Evolutionary conservation across 2,888 invertebrate genomes (phyloP).

Genomic region (Megastigmus dorsalis): DNA sequence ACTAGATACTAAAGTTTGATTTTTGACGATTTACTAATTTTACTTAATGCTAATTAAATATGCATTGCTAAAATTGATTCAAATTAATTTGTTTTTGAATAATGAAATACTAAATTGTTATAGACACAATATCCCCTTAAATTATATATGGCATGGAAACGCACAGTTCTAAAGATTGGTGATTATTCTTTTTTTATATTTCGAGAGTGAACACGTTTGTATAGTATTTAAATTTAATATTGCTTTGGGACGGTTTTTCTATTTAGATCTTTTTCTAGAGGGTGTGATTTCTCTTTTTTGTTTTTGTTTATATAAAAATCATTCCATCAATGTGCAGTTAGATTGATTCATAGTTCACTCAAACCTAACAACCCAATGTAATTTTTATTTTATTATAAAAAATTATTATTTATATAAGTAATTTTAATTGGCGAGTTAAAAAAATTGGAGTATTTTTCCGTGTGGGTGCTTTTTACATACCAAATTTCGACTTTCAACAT

Average conservation of each 20-base stretch:
- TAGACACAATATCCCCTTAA: too few relatives aligned
- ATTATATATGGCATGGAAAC: background rate
- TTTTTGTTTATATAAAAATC: slow-evolving; percentile 28
- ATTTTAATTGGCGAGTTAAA: slow-evolving; percentile 6
- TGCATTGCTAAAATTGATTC: too few relatives aligned
- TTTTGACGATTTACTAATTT: too few relatives aligned
- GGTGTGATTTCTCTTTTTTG: slow-evolving; percentile 2
- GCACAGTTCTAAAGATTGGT: slow-evolving; percentile 18
- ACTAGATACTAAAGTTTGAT: too few relatives aligned
- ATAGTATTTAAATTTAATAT: background rate
- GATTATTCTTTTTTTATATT: slow-evolving; percentile 4
- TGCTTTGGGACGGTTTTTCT: slow-evolving; percentile 30
- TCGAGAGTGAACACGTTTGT: slow-evolving; percentile 13
- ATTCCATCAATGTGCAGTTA: slow-evolving; percentile 28
- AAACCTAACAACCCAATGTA: too few relatives aligned
- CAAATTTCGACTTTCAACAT: too few relatives aligned
- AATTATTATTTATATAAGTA: slow-evolving; percentile 12
- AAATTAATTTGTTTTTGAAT: too few relatives aligned
- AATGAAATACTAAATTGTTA: too few relatives aligned
- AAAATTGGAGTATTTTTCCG: too few relatives aligned
- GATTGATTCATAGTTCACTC: background rate
- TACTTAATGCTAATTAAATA: too few relatives aligned
- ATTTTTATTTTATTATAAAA: too few relatives aligned
- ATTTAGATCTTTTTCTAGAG: slow-evolving; percentile 12
- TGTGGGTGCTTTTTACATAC: too few relatives aligned